Evolutionary conservation across 2,888 invertebrate species (phyloP).

Genomic region (Harpagoxenus sublaevis): DNA sequence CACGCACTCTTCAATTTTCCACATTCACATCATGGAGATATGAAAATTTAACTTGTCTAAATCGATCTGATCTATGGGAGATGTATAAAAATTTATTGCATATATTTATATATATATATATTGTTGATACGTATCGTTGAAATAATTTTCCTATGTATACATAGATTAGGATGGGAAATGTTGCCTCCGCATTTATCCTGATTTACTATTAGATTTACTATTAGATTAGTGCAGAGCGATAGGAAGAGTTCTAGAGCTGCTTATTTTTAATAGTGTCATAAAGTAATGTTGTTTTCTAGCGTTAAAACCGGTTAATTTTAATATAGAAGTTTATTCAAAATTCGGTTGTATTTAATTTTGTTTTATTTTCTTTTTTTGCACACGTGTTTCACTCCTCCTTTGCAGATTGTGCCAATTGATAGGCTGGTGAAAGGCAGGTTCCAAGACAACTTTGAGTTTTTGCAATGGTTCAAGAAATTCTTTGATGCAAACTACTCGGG

Average conservation of each 20-base stretch:
- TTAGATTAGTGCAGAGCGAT: constrained; percentile 7
- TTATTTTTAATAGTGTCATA: constrained; percentile 64
- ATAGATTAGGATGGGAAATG: neutral
- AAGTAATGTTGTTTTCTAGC: neutral
- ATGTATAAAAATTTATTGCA: neutral
- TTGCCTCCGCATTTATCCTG: constrained; percentile 8
- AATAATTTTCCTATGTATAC: neutral
- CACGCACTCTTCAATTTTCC: constrained; percentile 23
- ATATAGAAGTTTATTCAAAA: neutral
- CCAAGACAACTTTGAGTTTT: constrained; percentile 99
- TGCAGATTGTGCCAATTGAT: constrained; percentile 97
- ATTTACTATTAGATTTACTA: constrained; percentile 39
- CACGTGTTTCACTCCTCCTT: constrained; percentile 81
- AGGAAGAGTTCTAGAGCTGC: constrained; percentile 56
- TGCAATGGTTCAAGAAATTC: constrained; percentile 99
- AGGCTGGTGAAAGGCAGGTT: constrained; percentile 98
- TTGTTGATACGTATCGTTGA: neutral
- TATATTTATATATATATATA: neutral
- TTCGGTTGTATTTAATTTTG: constrained; percentile 55
- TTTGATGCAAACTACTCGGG: constrained; percentile 99
- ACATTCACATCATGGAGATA: neutral
- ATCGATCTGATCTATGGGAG: neutral
- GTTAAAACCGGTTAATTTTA: constrained; percentile 17
- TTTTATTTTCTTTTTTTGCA: constrained; percentile 72
- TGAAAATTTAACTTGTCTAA: neutral